Percentiles rank a stretch among this genome's conserved stretches.
Evolutionary conservation across 2,113 vertebrate species (phyloP).

Genomic region (Muntiacus reevesi): DNA sequence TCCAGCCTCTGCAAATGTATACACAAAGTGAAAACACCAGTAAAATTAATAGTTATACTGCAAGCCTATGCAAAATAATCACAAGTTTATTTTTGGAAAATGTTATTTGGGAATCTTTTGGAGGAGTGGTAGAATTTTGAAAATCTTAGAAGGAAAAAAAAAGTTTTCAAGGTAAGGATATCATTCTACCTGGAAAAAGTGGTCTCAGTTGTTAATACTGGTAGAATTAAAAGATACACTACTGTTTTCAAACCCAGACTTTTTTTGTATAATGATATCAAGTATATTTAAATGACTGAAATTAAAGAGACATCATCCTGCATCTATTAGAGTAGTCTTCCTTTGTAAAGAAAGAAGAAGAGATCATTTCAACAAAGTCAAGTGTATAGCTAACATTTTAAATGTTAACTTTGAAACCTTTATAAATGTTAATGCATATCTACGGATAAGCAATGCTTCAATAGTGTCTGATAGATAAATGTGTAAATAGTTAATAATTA

Average conservation of each 20-base stretch:
- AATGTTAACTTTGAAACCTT: neutral
- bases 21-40: neutral
- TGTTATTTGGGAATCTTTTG: neutral
- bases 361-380: neutral
- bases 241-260: neutral
- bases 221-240: neutral
- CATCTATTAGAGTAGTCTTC: neutral
- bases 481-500: neutral
- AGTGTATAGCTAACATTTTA: neutral
- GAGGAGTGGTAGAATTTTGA: accelerated
- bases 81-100: neutral
- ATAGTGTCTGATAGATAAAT: neutral
- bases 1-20: neutral
- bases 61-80: neutral
- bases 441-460: neutral
- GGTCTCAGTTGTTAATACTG: neutral
- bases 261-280: neutral
- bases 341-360: neutral
- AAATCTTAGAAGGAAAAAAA: neutral
- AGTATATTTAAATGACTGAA: neutral
- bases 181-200: neutral
- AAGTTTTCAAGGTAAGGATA: neutral
- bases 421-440: neutral
- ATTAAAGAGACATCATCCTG: neutral
- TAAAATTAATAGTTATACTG: neutral